Evolutionary conservation across 2,113 vertebrate genomes (phyloP).

Genomic region (Notarius lentiginosus): DNA sequence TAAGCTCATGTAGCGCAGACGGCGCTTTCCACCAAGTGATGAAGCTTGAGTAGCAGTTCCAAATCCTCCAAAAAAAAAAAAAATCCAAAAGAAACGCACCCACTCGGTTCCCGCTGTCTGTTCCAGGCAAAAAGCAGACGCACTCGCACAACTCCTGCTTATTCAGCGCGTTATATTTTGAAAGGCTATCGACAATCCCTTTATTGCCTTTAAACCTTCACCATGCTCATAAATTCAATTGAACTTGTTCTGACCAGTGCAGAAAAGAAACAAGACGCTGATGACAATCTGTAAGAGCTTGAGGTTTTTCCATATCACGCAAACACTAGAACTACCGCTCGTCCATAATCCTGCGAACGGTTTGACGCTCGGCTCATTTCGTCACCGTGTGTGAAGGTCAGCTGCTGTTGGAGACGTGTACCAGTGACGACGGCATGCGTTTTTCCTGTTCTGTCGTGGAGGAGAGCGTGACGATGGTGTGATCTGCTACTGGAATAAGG

Average conservation of each 20-base stretch:
- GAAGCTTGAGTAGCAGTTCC: neutral
- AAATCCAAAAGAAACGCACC: neutral
- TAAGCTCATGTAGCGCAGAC: neutral
- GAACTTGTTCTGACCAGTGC: neutral
- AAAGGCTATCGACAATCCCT: conserved; percentile 23
- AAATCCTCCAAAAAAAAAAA: neutral
- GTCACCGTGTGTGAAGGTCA: neutral
- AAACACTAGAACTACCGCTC: neutral
- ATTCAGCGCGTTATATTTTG: conserved; percentile 13
- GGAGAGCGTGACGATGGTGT: neutral
- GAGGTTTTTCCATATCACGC: neutral
- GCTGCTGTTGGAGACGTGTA: neutral
- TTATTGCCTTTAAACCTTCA: conserved; percentile 14
- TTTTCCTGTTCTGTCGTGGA: neutral
- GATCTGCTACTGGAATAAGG: neutral
- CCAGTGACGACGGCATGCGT: conserved; percentile 4
- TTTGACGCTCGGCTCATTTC: neutral
- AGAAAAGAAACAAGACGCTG: neutral
- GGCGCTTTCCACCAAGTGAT: neutral
- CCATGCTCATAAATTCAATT: neutral
- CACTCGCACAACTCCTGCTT: neutral
- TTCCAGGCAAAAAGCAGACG: conserved; percentile 4
- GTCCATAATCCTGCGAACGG: neutral
- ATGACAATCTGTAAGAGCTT: neutral
- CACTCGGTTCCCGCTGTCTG: neutral